phyloP scores from a whole-genome alignment of 1,140 invertebrate species.

The Leptonema lineaticorne region DNA sequence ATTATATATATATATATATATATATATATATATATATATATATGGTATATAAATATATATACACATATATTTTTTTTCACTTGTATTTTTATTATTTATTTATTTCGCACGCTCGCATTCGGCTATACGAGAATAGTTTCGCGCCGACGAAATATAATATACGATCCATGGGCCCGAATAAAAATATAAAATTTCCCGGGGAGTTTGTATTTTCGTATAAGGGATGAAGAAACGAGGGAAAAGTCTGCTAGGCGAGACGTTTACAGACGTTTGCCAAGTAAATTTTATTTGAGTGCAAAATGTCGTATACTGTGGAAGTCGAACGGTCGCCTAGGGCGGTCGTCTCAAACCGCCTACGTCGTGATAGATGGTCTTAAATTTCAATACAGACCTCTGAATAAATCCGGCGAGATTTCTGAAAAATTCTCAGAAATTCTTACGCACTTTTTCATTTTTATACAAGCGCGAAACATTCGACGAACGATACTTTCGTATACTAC shows the following conservation, averaged over 20 bases:
- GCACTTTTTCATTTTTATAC: background rate
- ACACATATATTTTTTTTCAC: no score
- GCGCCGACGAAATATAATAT: background rate
- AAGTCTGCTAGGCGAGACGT: background rate
- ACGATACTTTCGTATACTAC: background rate
- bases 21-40: no score
- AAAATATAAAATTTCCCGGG: background rate
- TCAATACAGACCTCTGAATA: background rate
- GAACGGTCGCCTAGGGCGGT: conserved; percentile 3
- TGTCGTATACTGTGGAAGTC: background rate
- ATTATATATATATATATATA: no score
- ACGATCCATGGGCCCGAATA: background rate
- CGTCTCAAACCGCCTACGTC: background rate
- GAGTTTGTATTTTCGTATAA: no score
- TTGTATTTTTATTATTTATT: no score
- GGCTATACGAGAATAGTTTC: no score
- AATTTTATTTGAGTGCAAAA: conserved; percentile 5
- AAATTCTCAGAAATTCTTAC: background rate
- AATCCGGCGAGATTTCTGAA: background rate
- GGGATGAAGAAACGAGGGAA: background rate
- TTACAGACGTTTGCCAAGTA: conserved; percentile 8
- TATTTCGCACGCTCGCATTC: no score
- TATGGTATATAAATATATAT: no score
- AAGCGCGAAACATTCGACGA: background rate
- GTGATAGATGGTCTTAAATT: conserved; percentile 5